Conservation (phyloP, 1,140 invertebrate genomes). For the Procambarus clarkii region DNA sequence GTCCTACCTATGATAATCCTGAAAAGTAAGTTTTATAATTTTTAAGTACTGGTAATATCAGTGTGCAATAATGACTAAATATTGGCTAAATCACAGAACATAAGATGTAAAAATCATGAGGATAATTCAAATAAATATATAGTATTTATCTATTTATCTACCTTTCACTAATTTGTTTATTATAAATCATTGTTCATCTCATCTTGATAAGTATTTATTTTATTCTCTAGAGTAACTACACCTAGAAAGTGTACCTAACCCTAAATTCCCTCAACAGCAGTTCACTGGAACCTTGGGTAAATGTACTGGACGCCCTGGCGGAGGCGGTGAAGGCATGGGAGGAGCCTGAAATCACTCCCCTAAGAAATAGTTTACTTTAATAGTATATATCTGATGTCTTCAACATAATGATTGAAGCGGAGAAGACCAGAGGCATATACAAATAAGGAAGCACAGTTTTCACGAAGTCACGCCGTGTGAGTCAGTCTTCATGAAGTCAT, state of each 20-base stretch:
- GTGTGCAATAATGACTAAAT: neutral
- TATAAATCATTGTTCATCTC: neutral
- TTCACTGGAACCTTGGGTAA: constrained; percentile 21
- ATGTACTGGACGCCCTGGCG: constrained; percentile 41
- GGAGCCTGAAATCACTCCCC: neutral
- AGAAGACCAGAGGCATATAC: neutral
- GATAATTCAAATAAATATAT: neutral
- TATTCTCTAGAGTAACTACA: neutral
- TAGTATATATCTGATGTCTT: neutral
- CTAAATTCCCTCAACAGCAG: neutral
- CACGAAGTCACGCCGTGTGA: too few species aligned
- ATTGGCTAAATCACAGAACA: neutral
- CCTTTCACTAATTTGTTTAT: neutral
- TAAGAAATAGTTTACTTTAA: constrained; percentile 6
- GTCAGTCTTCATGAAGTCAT: too few species aligned
- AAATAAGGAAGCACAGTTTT: too few species aligned
- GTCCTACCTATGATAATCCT: neutral
- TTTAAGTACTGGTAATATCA: neutral
- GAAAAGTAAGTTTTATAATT: constrained; percentile 13
- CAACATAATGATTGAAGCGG: neutral
- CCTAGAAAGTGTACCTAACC: neutral
- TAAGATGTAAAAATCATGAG: neutral
- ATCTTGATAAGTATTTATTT: neutral
- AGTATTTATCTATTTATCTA: too few species aligned
- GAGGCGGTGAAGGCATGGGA: constrained; percentile 14